Percentiles rank a stretch among this genome's conserved stretches.
phyloP scores from a whole-genome alignment of 2,888 invertebrate genomes.

The Tuta absoluta region DNA sequence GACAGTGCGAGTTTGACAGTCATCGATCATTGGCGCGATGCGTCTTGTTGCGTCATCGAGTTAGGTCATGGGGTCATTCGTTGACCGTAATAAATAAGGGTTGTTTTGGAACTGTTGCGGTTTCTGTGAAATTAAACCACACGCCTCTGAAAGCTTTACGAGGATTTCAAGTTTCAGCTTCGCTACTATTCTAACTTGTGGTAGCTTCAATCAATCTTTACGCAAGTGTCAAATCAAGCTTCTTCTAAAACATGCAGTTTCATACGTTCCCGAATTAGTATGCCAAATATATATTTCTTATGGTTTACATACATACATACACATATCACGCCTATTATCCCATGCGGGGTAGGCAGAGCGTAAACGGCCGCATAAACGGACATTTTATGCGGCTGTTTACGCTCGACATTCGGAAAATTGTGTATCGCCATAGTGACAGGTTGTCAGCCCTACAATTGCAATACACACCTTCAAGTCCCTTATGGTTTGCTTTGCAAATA shows the following conservation, averaged over 20 bases:
- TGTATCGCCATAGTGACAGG: no score
- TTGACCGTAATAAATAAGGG: slow-evolving; percentile 19
- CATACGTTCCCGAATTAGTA: no score
- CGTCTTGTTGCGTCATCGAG: slow-evolving; percentile 36
- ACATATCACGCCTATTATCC: no score
- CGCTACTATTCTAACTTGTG: background rate
- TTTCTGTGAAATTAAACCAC: background rate
- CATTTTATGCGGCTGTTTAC: no score
- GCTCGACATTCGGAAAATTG: no score
- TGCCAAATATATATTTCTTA: no score
- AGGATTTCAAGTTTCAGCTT: background rate
- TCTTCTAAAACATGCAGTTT: background rate
- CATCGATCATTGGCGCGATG: slow-evolving; percentile 54
- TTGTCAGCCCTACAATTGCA: no score
- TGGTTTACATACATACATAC: no score
- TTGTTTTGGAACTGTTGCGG: slow-evolving; percentile 3
- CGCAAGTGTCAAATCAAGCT: background rate
- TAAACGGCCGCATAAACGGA: no score
- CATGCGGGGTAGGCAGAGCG: no score
- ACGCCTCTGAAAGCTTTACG: background rate
- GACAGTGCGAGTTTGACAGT: slow-evolving; percentile 57
- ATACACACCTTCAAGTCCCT: no score
- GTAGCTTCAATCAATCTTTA: background rate
- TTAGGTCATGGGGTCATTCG: slow-evolving; percentile 23
- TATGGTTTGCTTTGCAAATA: no score